phyloP scores from a whole-genome alignment of 2,888 invertebrate species.

The Sinelater perroti region DNA sequence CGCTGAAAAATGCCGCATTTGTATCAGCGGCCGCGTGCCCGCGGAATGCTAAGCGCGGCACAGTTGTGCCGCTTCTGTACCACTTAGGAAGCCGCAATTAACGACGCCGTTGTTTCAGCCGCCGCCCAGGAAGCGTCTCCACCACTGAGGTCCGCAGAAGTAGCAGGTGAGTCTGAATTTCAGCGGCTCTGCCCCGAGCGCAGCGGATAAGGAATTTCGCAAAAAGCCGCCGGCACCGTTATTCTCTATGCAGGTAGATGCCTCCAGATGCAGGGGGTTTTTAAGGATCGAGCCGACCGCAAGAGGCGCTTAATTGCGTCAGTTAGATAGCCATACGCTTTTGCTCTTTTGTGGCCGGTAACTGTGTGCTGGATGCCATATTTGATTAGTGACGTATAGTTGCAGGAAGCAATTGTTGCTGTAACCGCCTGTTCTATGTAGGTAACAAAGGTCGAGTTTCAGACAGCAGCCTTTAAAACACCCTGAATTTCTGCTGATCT shows the following conservation, averaged over 20 bases:
- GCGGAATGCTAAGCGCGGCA: too few relatives aligned
- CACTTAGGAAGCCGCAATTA: too few relatives aligned
- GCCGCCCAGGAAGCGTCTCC: too few relatives aligned
- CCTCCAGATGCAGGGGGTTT: neutral
- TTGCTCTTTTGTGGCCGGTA: conserved; percentile 14
- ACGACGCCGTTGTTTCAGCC: too few relatives aligned
- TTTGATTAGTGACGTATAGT: too few relatives aligned
- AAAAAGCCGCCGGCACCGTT: conserved; percentile 10
- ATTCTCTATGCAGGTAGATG: conserved; percentile 4
- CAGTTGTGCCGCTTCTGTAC: too few relatives aligned
- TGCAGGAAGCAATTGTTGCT: too few relatives aligned
- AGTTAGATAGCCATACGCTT: conserved; percentile 12
- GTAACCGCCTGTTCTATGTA: too few relatives aligned
- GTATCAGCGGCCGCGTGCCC: too few relatives aligned
- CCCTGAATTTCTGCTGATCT: too few relatives aligned
- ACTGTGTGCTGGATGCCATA: conserved; percentile 8
- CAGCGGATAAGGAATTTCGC: neutral
- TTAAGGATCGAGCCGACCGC: neutral
- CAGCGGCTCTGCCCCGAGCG: neutral
- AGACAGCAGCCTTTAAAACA: too few relatives aligned
- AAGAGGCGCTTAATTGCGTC: conserved; percentile 8
- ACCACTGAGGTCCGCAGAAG: neutral
- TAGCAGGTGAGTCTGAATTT: conserved; percentile 6
- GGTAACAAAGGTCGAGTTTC: too few relatives aligned
- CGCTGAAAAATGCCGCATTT: conserved; percentile 23